Conservation (phyloP, 2,113 vertebrate genomes). For the Anas platyrhynchos region DNA sequence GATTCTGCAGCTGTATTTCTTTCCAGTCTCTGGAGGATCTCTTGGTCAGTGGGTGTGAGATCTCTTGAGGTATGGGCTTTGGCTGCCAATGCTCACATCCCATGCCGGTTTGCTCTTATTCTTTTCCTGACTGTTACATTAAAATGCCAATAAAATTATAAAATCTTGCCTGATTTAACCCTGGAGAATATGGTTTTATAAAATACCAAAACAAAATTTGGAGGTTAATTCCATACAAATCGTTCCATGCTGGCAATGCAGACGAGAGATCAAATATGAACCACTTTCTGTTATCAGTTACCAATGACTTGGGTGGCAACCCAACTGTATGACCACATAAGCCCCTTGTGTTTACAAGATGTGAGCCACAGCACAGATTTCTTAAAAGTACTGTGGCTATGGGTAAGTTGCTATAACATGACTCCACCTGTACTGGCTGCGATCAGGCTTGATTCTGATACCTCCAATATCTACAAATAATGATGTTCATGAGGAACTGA, state of each 20-base stretch:
- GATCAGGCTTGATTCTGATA: not conserved
- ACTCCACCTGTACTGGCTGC: not conserved
- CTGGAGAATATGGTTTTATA: not conserved
- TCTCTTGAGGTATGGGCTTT: rapidly evolving
- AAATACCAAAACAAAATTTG: not conserved
- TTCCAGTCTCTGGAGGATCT: not conserved
- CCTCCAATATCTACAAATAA: not conserved
- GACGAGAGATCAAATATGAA: rapidly evolving
- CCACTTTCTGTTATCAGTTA: not conserved
- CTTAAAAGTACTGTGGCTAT: not conserved
- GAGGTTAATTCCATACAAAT: not conserved
- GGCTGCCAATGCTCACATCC: not conserved
- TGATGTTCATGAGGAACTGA: not conserved
- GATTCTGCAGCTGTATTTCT: not conserved
- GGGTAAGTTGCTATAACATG: not conserved
- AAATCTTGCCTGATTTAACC: not conserved
- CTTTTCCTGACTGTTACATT: not conserved
- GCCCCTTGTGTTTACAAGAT: not conserved
- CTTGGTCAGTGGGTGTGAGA: not conserved
- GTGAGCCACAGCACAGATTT: not conserved
- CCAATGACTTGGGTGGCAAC: not conserved
- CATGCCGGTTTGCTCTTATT: not conserved
- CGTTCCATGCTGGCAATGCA: not conserved
- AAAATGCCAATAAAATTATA: not conserved
- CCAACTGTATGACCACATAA: not conserved